phyloP scores from a whole-genome alignment of 2,888 invertebrate genomes.

The Clunio marinus region DNA sequence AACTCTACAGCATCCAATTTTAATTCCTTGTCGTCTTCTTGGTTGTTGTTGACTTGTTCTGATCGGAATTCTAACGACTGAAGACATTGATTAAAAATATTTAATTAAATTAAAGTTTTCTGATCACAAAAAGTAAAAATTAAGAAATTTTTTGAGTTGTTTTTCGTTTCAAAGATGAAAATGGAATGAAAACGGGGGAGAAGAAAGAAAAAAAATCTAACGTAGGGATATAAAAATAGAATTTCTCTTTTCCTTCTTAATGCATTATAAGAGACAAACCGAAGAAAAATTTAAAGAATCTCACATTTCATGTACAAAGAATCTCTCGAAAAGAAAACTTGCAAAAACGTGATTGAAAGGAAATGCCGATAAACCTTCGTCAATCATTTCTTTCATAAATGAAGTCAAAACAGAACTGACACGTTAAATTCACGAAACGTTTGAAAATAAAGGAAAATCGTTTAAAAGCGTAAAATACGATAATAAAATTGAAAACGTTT shows the following conservation, averaged over 20 bases:
- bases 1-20: slow-evolving; percentile 70
- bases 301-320: not conserved
- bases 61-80: slow-evolving; percentile 13
- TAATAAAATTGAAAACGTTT: too few relatives aligned
- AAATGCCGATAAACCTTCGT: too few relatives aligned
- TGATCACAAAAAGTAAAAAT: not conserved
- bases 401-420: too few relatives aligned
- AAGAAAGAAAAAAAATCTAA: not conserved
- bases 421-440: too few relatives aligned
- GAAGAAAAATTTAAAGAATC: not conserved
- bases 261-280: not conserved
- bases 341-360: too few relatives aligned
- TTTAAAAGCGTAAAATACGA: too few relatives aligned
- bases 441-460: too few relatives aligned
- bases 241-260: not conserved
- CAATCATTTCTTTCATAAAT: too few relatives aligned
- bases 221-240: not conserved
- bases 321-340: not conserved
- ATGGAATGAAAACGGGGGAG: slow-evolving; percentile 18
- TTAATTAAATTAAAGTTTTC: not conserved
- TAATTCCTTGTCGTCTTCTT: slow-evolving; percentile 54
- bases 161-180: slow-evolving; percentile 20
- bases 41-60: not conserved
- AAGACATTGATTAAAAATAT: slow-evolving; percentile 11
- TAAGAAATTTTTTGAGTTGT: not conserved